phyloP scores from a whole-genome alignment of 92 coral and sea anemone genomes.

The Ricordea florida region DNA sequence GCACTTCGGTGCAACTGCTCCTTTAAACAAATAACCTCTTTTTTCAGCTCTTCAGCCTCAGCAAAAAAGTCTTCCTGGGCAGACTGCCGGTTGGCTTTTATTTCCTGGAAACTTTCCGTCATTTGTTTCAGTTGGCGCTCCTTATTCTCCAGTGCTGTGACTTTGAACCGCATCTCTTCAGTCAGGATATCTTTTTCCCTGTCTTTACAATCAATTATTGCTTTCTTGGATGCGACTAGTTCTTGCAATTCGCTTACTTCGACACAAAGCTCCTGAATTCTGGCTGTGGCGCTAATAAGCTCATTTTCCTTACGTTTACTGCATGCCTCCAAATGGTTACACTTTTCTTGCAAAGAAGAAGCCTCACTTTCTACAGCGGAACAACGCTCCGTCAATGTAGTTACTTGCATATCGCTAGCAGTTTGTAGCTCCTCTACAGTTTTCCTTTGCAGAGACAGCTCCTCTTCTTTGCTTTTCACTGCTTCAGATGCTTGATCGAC shows the following conservation, averaged over 20 bases:
- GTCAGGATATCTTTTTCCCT: constrained; percentile 23
- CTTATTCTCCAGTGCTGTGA: constrained; percentile 46
- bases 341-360: constrained; percentile 17
- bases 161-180: constrained; percentile 23
- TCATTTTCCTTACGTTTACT: constrained; percentile 2
- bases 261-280: background rate
- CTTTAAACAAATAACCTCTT: constrained; percentile 20
- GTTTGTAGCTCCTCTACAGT: constrained; percentile 13
- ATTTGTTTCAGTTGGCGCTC: constrained; percentile 41
- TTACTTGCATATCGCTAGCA: background rate
- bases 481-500: background rate
- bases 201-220: constrained; percentile 10
- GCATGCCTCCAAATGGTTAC: constrained; percentile 12
- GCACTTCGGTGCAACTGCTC: constrained; percentile 28
- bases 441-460: background rate
- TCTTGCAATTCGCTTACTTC: constrained; percentile 22
- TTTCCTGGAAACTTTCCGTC: constrained; percentile 3
- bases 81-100: constrained; percentile 7
- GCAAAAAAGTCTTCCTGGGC: background rate
- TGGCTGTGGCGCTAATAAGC: background rate
- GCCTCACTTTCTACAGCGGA: background rate
- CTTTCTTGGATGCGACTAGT: constrained; percentile 11
- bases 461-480: constrained; percentile 8
- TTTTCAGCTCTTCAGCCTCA: constrained; percentile 4
- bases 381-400: background rate